Conservation (phyloP, 2,797 vertebrate genomes). For the Hyperoplus immaculatus region DNA sequence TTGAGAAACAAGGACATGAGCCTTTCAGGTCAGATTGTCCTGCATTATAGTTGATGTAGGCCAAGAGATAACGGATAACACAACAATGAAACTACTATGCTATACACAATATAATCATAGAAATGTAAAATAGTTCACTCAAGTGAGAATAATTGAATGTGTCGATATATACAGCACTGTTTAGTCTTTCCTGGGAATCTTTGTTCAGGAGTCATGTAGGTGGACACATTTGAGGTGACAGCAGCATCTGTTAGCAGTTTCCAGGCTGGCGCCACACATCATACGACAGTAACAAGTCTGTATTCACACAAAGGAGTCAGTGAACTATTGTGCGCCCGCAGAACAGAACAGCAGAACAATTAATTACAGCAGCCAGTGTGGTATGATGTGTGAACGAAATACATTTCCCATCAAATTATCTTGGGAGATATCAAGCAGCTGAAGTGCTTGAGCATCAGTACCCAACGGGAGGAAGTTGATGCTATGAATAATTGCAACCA, state of each 20-base stretch:
- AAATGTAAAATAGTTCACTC: background rate
- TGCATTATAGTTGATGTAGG: background rate
- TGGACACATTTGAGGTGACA: slow-evolving; percentile 68
- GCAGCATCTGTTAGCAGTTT: slow-evolving; percentile 73
- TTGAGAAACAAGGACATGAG: background rate
- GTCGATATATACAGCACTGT: slow-evolving; percentile 13
- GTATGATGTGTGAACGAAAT: slow-evolving; percentile 86
- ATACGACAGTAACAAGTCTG: slow-evolving; percentile 61
- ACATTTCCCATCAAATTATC: slow-evolving; percentile 85
- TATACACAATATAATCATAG: slow-evolving; percentile 11
- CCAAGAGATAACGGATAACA: background rate
- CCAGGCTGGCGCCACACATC: slow-evolving; percentile 53
- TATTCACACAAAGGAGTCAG: slow-evolving; percentile 81
- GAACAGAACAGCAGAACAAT: slow-evolving; percentile 79
- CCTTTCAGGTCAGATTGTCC: background rate
- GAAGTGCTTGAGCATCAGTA: slow-evolving; percentile 77
- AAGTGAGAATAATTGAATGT: background rate
- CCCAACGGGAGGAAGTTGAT: slow-evolving; percentile 66
- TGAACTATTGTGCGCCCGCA: slow-evolving; percentile 79
- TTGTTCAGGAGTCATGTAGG: slow-evolving; percentile 63
- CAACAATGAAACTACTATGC: background rate
- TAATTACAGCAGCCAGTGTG: slow-evolving; percentile 85
- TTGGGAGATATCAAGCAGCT: slow-evolving; percentile 79
- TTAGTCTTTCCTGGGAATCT: slow-evolving; percentile 53
- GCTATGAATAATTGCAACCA: slow-evolving; percentile 77